Evolutionary conservation across 2,797 vertebrate species (phyloP), one percentile per base, ranked within the genome.

Genomic region (Gouania willdenowi): DNA sequence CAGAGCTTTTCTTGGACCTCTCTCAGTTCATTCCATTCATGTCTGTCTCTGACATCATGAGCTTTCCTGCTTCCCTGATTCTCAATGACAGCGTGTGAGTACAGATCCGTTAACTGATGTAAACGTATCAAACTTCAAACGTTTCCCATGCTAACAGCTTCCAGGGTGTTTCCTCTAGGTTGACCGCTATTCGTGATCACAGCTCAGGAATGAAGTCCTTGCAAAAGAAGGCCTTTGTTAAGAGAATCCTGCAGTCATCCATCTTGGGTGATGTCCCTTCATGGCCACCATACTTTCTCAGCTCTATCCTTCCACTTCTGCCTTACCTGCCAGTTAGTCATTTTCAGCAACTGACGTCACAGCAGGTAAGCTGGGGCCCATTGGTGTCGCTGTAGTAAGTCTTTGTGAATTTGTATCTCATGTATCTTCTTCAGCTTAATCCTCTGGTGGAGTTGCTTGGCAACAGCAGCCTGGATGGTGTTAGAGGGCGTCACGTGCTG

Each of bases 21-120:
- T 93, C 91, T 6, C 92, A 92, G 35, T 93, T 97, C 77, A 91
- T 95, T 29, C 93, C 92, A 17, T 95, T 93, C 71, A 87, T 94
- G 92, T 92, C 92, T 1, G 89, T 93, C 30, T 89, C 92, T 3
- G 92, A 96, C 71, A 92, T 94, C 36, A 87, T 89, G 85, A 92
- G 82, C 61, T 91, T 95, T 42, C 94, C 93, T 1, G 82, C 88
- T 1, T 90, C 91, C 1, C 84, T 94, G 44, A 79, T 97, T 48
- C 85, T 88, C 80, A 94, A 94, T 1, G 89, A 92, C 71, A 94
- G 87, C 1, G 91, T 94, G 93, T 96, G 82, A 91, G 93, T 83
- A 22, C 14, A 13, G 14, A 13, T 17, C 16, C 4, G 15, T 37
- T n/a, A n/a, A n/a, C n/a, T n/a, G n/a, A n/a, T n/a, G n/a, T n/a